A percentile compares a stretch with the other conserved stretches of the same genome.
Evolutionary conservation across 2,113 vertebrate species (phyloP).

Genomic region (Morone chrysops): DNA sequence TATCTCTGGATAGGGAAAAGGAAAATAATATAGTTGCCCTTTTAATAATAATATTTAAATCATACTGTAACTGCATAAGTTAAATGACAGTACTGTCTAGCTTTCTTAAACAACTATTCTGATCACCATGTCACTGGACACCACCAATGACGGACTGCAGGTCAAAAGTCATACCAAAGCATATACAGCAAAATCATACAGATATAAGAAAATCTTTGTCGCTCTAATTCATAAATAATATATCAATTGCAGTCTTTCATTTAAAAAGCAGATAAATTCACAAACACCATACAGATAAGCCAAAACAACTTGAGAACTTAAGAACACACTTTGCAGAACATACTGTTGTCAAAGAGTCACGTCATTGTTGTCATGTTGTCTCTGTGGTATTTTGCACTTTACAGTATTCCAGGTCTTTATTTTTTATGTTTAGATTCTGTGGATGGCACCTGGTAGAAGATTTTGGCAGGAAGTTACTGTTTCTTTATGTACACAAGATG

Average conservation of each 20-base stretch:
- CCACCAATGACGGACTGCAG: conserved; percentile 69
- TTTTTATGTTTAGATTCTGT: conserved; percentile 20
- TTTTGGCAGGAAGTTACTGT: conserved; percentile 71
- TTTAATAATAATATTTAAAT: conserved; percentile 55
- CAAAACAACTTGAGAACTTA: conserved; percentile 46
- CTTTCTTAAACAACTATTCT: conserved; percentile 60
- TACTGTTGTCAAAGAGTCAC: conserved; percentile 40
- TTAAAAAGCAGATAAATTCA: conserved; percentile 66
- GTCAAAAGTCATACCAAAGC: conserved; percentile 68
- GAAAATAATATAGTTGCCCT: conserved; percentile 35
- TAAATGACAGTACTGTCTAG: conserved; percentile 59
- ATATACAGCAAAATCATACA: conserved; percentile 75
- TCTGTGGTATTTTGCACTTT: conserved; percentile 57
- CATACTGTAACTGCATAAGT: conserved; percentile 66
- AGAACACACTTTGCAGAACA: conserved; percentile 61
- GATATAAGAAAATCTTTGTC: conserved; percentile 41
- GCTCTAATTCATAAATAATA: conserved; percentile 64
- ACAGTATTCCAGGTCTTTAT: conserved; percentile 69
- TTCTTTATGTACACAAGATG: conserved; percentile 63
- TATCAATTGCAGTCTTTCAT: conserved; percentile 54
- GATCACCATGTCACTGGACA: conserved; percentile 69
- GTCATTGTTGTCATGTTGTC: conserved; percentile 51
- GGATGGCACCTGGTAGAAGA: conserved; percentile 61
- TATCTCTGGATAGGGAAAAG: conserved; percentile 43
- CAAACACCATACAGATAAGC: conserved; percentile 68